phyloP scores from a whole-genome alignment of 2,113 vertebrate genomes.

The Limanda limanda region DNA sequence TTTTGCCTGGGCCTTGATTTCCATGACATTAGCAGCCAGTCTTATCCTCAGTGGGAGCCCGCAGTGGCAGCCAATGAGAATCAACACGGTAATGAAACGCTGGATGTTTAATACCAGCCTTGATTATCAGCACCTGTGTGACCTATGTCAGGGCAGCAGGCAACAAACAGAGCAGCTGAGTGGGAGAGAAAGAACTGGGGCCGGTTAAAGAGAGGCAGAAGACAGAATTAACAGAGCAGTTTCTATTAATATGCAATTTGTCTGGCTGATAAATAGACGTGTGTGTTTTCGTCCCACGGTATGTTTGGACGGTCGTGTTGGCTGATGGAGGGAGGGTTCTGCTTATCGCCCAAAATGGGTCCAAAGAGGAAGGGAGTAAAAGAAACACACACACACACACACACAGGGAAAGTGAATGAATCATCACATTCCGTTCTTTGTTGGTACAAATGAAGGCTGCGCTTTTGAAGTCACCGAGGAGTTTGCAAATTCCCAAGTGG shows the following conservation, averaged over 20 bases:
- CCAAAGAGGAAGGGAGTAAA: conserved; percentile 15
- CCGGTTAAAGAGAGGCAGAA: not conserved
- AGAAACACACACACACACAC: too few species aligned
- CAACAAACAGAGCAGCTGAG: conserved; percentile 7
- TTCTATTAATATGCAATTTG: conserved; percentile 25
- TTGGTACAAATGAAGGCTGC: conserved; percentile 47
- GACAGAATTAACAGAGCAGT: not conserved
- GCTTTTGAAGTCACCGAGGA: conserved; percentile 61
- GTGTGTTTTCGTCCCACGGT: conserved; percentile 22
- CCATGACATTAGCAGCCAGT: conserved; percentile 31
- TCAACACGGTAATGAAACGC: conserved; percentile 46
- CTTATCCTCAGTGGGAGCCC: conserved; percentile 27
- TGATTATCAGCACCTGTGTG: conserved; percentile 53
- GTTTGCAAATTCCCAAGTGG: conserved; percentile 56
- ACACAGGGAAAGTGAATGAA: conserved; percentile 36
- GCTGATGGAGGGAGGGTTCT: conserved; percentile 13
- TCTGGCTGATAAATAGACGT: conserved; percentile 26
- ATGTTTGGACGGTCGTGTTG: conserved; percentile 61
- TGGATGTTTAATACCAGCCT: conserved; percentile 31
- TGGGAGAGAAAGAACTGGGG: not conserved
- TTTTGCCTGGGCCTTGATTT: conserved; percentile 34
- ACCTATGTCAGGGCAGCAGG: conserved; percentile 43
- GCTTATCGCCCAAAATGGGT: conserved; percentile 42
- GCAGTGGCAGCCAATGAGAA: conserved; percentile 33
- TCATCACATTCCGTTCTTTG: conserved; percentile 66